Base-by-base conservation (phyloP, 2,113 vertebrate species). In the Spermophilus dauricus region DNA sequence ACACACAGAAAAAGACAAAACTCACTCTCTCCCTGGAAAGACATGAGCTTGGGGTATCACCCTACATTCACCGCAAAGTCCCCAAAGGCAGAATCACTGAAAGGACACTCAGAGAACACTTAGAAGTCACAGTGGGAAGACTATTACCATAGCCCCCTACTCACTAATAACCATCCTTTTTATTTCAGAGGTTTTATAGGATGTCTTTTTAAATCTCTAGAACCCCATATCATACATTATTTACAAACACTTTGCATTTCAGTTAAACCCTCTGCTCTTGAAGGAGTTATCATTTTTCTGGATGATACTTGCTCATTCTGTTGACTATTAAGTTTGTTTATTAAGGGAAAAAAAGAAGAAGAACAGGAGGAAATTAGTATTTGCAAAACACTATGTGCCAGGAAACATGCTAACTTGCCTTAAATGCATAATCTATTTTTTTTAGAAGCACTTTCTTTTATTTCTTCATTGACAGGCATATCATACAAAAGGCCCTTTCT, bases 231-330 rank as follows among this genome's bases (percentile, higher is more conserved):
- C 84, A 95, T 13, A 4, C 51, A 86, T 95, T 70, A 61, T 91
- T 96, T 92, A 76, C 51, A 91, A 83, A 84, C 12, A 88, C 28
- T 93, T 81, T 73, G 24, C 72, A 32, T 92, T 93, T 96, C 39
- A 76, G 85, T 82, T 77, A 92, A 95, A 93, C 70, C 34, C n/a
- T 87, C 42, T 77, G 22, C 30, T 96, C 26, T 45, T 87, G 92
- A 96, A 96, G 34, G 39, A 96, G 51, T 72, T 53, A 69, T 53
- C 37, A 70, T 93, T 75, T 97, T 95, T 86, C 58, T 89, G 53
- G 84, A 96, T 63, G 77, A 88, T 91, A 81, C 76, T 88, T 63
- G 42, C 32, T 93, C 45, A 37, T 86, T 92, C 24, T 78, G 16
- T 89, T 77, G 65, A 91, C 76, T 80, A 84, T 91, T 53, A 95